Base-by-base conservation (phyloP, 2,113 vertebrate genomes). In the Anseranas semipalmata region DNA sequence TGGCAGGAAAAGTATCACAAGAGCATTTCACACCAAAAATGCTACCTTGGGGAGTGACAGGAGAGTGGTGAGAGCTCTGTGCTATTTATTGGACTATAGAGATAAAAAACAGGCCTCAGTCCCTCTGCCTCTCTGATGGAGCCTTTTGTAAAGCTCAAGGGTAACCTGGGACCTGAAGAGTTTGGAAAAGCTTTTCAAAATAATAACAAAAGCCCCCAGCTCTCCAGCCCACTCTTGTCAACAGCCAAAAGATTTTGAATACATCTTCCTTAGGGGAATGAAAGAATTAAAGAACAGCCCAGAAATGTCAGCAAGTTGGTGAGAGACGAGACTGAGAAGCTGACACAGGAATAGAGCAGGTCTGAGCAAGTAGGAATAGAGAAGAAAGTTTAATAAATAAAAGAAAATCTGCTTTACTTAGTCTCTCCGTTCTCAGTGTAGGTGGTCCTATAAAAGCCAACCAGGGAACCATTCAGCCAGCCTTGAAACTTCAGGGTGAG, bases 361-460 rank as follows among this genome's bases (percentile, higher is more conserved):
- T 50, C 77, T 85, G 35, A 96, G 75, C 22, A 68, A 79, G 56
- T 68, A 84, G 45, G 83, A 94, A 79, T 12, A 76, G 56, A 89
- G 48, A 86, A 89, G 76, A 28, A 58, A 85, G 53, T 46, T 53
- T 88, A 62, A 73, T 81, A 81, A 73, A 85, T 87, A 92, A 89
- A 92, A 46, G 20, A 63, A 71, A 92, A 96, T 87, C 33, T 46
- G 43, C 50, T 88, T 98, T 98, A 99, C 99, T 98, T 99, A 95
- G 46, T 95, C 15, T 67, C 5, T 39, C 97, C 98, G 0, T 97
- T 60, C 86, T 99, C 99, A 12, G 50, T 89, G 96, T 99, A 99
- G 9, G 98, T 98, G 37, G 99, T 99, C 78, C 97, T 98, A 85
- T 99, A 99, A 93, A 99, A 99, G 4, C 99, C 99, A 92, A 99